Evolutionary conservation across 2,113 vertebrate genomes (phyloP).

Genomic region (Cyrtonyx montezumae): DNA sequence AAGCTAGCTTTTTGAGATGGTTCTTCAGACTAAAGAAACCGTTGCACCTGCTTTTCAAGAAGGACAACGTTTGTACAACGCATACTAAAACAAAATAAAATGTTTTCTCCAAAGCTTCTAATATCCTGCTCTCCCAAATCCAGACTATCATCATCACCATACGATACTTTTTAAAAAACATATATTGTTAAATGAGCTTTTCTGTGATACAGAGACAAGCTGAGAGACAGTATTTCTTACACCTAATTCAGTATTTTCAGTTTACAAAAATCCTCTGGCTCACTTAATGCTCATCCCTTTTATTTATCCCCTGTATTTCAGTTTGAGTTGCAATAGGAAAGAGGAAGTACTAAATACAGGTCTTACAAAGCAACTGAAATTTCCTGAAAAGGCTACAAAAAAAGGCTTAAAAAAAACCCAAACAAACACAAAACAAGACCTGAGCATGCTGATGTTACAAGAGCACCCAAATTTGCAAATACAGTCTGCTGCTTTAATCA

Average conservation of each 20-base stretch:
- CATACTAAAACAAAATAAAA: background rate
- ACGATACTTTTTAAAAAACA: accelerated
- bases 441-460: background rate
- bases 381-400: background rate
- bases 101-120: background rate
- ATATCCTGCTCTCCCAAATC: background rate
- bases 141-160: background rate
- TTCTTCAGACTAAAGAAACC: background rate
- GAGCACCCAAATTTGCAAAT: background rate
- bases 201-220: background rate
- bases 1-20: background rate
- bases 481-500: background rate
- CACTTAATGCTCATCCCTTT: background rate
- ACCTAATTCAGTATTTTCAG: background rate
- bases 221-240: background rate
- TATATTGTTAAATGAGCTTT: background rate
- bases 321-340: background rate
- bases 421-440: background rate
- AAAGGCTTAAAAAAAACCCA: background rate
- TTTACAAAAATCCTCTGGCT: background rate
- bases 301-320: background rate
- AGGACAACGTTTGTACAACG: background rate
- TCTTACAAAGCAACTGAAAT: background rate
- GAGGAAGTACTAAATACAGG: background rate
- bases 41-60: background rate